phyloP scores from a whole-genome alignment of 1,140 invertebrate genomes.

The Drosophila nikananu region DNA sequence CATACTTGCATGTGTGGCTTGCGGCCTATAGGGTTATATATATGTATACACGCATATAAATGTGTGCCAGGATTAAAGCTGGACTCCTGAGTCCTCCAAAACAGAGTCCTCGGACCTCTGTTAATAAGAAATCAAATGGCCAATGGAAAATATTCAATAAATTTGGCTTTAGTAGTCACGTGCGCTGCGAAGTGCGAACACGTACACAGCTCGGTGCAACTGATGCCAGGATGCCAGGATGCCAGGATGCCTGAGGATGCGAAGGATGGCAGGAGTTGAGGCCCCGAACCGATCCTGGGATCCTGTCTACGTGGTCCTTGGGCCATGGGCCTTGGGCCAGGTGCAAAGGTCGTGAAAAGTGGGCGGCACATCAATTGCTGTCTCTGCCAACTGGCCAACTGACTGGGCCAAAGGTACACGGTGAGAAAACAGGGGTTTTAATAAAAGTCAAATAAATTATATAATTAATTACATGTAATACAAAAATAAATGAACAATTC shows the following conservation, averaged over 20 bases:
- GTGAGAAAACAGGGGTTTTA: neutral
- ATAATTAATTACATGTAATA: too few relatives aligned
- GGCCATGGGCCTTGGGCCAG: constrained; percentile 50
- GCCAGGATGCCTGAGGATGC: constrained; percentile 40
- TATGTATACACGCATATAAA: too few relatives aligned
- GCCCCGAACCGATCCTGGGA: constrained; percentile 5
- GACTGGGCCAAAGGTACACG: constrained; percentile 11
- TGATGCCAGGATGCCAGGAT: constrained; percentile 68
- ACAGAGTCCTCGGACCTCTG: constrained; percentile 19
- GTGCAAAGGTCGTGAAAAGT: constrained; percentile 77
- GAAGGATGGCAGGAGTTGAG: neutral
- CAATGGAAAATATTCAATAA: constrained; percentile 84
- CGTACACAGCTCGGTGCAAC: constrained; percentile 72
- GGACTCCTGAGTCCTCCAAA: too few relatives aligned
- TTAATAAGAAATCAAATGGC: constrained; percentile 84
- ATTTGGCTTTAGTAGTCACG: constrained; percentile 76
- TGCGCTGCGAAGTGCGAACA: constrained; percentile 76
- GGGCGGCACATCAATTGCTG: constrained; percentile 77
- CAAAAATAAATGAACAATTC: too few relatives aligned
- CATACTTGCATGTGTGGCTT: constrained; percentile 29
- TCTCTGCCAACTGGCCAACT: constrained; percentile 68
- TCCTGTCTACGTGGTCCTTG: constrained; percentile 45
- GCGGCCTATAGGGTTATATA: neutral
- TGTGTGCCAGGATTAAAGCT: neutral
- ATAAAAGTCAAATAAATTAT: too few relatives aligned